These are phyloP conservation scores for Noctua comes DNA, from an alignment of 2,888 invertebrate species.

Conservation along the genomic window DNA sequence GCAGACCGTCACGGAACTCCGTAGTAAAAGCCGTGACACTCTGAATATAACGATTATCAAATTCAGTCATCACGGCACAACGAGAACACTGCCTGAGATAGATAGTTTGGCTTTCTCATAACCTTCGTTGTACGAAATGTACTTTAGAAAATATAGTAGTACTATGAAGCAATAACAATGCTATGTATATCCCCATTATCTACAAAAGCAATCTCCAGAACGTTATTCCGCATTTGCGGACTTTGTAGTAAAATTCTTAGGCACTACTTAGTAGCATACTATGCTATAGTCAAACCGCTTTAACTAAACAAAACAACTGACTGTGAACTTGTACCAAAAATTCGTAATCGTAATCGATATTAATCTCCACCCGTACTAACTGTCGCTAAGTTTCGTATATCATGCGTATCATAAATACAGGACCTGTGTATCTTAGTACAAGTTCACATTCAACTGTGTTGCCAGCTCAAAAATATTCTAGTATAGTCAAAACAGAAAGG, in stretches of 20 bases:
- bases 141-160: not conserved
- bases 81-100: not conserved
- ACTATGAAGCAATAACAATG: not conserved
- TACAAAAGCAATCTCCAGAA: not conserved
- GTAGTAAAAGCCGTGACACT: too few species aligned
- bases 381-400: not conserved
- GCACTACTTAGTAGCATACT: not conserved
- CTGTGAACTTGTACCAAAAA: not conserved
- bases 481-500: not conserved
- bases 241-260: not conserved
- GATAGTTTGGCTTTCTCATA: not conserved
- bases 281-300: not conserved
- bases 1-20: too few species aligned
- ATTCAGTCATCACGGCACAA: not conserved
- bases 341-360: not conserved
- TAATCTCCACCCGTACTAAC: too few species aligned
- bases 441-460: not conserved
- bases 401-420: not conserved
- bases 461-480: not conserved
- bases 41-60: not conserved
- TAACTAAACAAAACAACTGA: not conserved
- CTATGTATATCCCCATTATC: not conserved
- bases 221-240: not conserved
- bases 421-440: not conserved
- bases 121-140: not conserved